Base-by-base conservation (phyloP, 2,113 vertebrate genomes). In the Sander lucioperca region DNA sequence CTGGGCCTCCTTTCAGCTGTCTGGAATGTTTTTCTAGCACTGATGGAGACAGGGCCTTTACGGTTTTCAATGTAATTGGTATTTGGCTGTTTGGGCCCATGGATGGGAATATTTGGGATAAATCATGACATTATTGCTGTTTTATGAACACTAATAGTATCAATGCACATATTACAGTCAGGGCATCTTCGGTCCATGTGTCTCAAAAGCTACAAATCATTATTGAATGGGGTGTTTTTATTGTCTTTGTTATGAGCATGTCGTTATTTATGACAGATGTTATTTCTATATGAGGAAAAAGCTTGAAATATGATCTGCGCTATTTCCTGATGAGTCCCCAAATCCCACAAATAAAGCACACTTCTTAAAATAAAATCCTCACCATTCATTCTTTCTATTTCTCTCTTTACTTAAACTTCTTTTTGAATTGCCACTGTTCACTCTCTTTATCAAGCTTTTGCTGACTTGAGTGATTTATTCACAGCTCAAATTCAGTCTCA, bases 391-490 rank as follows among this genome's bases (percentile, higher is more conserved):
- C 48, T 56, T 9, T 1, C 36, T 53, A 1, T 83, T 50, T 77
- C 36, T 79, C 25, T 47, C 15, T 64, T 54, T 16, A 6, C 18
- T 72, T 45, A 0, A 65, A 74, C 53, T 61, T 56, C 43, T n/a
- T 67, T 82, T 56, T 30, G 18, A 63, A 77, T 84, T 65, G 73
- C 67, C 79, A 19, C 36, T 15, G 47, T 62, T 74, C 39, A 8
- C 45, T 69, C 45, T 65, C 65, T 74, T 57, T 53, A 1, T 83
- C 57, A 0, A 84, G 79, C 67, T 85, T 88, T 89, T 80, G 64
- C 80, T 77, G 80, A 89, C 79, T 70, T 39, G 48, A 75, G 56
- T 72, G 74, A 85, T 82, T 85, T 69, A 77, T 88, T 86, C 80
- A 50, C 77, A 68, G 80, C 70, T 90, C 74, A 80, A 62, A 89